These are phyloP conservation scores for Ceratina calcarata DNA, from an alignment of 1,140 invertebrate species.

Conservation along the genomic window DNA sequence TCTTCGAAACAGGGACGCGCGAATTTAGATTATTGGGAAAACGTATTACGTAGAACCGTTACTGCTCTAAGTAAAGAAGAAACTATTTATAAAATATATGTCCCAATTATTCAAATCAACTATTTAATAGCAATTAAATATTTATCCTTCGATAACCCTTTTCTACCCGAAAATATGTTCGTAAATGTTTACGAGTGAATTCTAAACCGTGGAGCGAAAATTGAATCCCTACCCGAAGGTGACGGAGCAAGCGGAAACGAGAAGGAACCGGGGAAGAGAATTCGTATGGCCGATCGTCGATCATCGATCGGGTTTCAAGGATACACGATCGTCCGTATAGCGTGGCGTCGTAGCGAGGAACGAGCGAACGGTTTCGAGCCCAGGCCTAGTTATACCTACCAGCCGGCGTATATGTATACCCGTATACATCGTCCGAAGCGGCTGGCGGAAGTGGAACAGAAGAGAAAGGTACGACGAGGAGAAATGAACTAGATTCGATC, in stretches of 20 bases:
- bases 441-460: slow-evolving; percentile 77
- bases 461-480: slow-evolving; percentile 78
- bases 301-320: slow-evolving; percentile 36
- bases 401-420: slow-evolving; percentile 51
- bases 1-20: not conserved
- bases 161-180: too few relatives aligned
- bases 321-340: slow-evolving; percentile 61
- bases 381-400: slow-evolving; percentile 77
- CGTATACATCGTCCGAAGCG: slow-evolving; percentile 24
- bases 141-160: too few relatives aligned
- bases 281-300: not conserved
- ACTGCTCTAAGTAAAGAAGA: too few relatives aligned
- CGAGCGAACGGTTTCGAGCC: slow-evolving; percentile 68
- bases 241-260: not conserved
- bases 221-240: too few relatives aligned
- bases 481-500: slow-evolving; percentile 80
- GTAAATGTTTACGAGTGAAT: too few relatives aligned
- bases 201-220: too few relatives aligned
- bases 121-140: too few relatives aligned
- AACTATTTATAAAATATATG: too few relatives aligned
- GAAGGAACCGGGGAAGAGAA: not conserved
- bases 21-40: too few relatives aligned
- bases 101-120: too few relatives aligned
- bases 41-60: too few relatives aligned
- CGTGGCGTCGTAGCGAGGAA: slow-evolving; percentile 68